Percentiles rank a stretch among this genome's conserved stretches.
phyloP scores from a whole-genome alignment of 2,888 invertebrate genomes.

The Agrenia bidenticulata region DNA sequence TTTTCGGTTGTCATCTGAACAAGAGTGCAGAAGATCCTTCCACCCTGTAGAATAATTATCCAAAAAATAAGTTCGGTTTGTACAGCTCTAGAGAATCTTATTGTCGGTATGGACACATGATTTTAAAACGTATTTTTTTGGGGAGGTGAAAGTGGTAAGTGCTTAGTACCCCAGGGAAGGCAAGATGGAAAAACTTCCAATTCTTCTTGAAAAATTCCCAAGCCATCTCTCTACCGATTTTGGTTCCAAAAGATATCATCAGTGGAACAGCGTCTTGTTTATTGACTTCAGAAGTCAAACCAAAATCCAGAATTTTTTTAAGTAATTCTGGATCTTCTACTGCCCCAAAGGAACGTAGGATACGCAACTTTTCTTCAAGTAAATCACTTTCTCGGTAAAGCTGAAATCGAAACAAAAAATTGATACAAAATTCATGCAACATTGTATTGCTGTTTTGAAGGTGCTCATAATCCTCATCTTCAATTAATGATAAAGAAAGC shows the following conservation, averaged over 20 bases:
- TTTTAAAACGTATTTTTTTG: too few relatives aligned
- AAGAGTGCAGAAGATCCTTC: constrained; percentile 75
- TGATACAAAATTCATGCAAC: too few relatives aligned
- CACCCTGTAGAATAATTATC: constrained; percentile 67
- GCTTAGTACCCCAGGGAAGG: constrained; percentile 55
- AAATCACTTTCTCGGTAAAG: constrained; percentile 81
- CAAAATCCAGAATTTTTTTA: constrained; percentile 73
- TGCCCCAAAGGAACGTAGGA: constrained; percentile 79
- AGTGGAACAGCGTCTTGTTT: constrained; percentile 88
- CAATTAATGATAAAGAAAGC: background rate
- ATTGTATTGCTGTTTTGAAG: too few relatives aligned
- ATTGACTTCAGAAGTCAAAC: constrained; percentile 83
- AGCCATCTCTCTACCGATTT: constrained; percentile 75
- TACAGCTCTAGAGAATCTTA: too few relatives aligned
- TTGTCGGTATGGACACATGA: too few relatives aligned
- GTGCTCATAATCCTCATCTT: background rate
- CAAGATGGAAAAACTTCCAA: constrained; percentile 63
- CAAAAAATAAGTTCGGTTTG: too few relatives aligned
- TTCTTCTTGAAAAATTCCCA: constrained; percentile 90
- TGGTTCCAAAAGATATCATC: constrained; percentile 75
- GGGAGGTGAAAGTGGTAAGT: too few relatives aligned
- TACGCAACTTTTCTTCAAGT: constrained; percentile 90
- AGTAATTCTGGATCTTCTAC: constrained; percentile 72
- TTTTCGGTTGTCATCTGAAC: constrained; percentile 85
- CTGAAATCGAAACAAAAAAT: constrained; percentile 45